phyloP scores from a whole-genome alignment of 2,797 vertebrate species.

The Trematomus bernacchii region DNA sequence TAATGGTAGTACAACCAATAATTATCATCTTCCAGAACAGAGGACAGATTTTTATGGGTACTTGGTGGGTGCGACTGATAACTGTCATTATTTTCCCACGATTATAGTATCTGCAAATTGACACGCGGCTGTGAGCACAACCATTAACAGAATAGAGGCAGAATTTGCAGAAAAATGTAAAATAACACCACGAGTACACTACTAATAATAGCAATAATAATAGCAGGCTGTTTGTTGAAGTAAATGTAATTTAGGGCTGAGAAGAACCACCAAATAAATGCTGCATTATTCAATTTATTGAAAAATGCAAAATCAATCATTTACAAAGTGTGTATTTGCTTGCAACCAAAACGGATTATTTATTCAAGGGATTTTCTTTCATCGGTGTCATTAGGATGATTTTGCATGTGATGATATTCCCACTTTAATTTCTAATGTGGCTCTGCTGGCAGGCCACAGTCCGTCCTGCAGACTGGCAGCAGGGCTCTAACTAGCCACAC shows the following conservation, averaged over 20 bases:
- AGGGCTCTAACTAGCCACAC: conserved; percentile 89
- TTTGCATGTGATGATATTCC: conserved; percentile 61
- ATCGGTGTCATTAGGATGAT: conserved; percentile 45
- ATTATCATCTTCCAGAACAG: conserved; percentile 88
- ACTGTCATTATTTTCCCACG: conserved; percentile 87
- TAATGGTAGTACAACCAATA: conserved; percentile 88
- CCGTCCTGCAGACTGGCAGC: conserved; percentile 69
- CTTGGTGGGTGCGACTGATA: conserved; percentile 87
- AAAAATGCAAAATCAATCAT: conserved; percentile 17
- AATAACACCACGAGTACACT: conserved; percentile 61
- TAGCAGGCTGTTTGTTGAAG: conserved; percentile 35
- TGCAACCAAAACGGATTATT: conserved; percentile 18
- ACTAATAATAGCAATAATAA: conserved; percentile 64
- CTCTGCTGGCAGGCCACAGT: conserved; percentile 54
- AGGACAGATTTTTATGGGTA: conserved; percentile 86
- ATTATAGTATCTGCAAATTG: conserved; percentile 86
- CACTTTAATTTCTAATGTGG: conserved; percentile 69
- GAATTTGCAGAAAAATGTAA: conserved; percentile 68
- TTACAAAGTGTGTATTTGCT: conserved; percentile 21
- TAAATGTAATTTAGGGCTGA: conserved; percentile 23
- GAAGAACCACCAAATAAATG: conserved; percentile 8
- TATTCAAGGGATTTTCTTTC: conserved; percentile 26
- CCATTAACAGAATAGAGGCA: conserved; percentile 73
- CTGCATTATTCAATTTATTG: conserved; percentile 38
- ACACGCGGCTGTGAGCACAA: conserved; percentile 72